Conservation (phyloP, 2,888 invertebrate species). For the Latheticus oryzae region DNA sequence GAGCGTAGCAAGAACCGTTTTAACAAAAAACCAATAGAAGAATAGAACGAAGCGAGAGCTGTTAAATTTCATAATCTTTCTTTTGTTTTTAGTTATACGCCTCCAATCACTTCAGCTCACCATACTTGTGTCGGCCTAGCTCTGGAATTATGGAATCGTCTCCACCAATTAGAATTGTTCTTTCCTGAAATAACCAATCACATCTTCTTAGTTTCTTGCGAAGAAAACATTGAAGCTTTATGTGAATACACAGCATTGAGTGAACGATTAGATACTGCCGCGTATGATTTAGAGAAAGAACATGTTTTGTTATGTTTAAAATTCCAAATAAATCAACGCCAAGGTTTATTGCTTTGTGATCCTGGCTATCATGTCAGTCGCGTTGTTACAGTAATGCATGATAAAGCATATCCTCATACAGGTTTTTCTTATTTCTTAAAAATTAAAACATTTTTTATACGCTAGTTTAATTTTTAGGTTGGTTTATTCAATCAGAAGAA, state of each 20-base stretch:
- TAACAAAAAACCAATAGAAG: too few species aligned
- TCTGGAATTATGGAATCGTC: constrained; percentile 79
- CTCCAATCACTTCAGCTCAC: constrained; percentile 81
- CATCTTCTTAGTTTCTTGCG: constrained; percentile 85
- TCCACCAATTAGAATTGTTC: constrained; percentile 72
- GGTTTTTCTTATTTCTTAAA: too few species aligned
- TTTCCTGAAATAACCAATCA: constrained; percentile 76
- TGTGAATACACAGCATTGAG: constrained; percentile 72
- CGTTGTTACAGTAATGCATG: constrained; percentile 88
- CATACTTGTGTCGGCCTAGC: constrained; percentile 92
- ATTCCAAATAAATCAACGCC: constrained; percentile 77
- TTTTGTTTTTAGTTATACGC: constrained; percentile 71
- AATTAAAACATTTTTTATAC: too few species aligned
- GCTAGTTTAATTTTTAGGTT: constrained; percentile 67
- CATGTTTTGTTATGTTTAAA: constrained; percentile 86
- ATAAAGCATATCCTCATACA: constrained; percentile 87
- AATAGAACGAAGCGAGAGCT: not conserved
- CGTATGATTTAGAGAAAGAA: constrained; percentile 82
- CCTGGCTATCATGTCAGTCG: constrained; percentile 92
- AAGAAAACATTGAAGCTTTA: constrained; percentile 80
- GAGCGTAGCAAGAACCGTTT: too few species aligned
- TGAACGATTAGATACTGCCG: constrained; percentile 69
- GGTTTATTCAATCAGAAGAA: constrained; percentile 87
- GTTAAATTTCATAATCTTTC: constrained; percentile 1
- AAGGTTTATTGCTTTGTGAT: constrained; percentile 85